Evolutionary conservation across 2,113 vertebrate species (phyloP).

Genomic region (Dicentrarchus labrax): DNA sequence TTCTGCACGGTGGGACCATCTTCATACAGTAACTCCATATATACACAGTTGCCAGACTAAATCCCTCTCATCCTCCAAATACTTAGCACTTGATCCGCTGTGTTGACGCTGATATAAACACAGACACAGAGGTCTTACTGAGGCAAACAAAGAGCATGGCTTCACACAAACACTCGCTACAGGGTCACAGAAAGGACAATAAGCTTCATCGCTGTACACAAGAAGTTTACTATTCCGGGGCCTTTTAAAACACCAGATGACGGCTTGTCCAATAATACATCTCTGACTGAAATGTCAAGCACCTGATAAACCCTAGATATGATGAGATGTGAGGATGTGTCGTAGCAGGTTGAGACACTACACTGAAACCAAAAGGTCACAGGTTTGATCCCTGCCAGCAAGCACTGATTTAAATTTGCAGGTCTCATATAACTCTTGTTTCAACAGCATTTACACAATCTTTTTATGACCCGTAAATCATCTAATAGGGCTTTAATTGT

Average conservation of each 20-base stretch:
- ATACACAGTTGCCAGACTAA: slow-evolving; percentile 8
- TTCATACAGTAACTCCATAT: slow-evolving; percentile 17
- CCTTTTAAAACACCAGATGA: not conserved
- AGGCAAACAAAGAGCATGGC: not conserved
- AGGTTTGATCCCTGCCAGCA: not conserved
- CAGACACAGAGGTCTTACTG: not conserved
- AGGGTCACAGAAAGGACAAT: slow-evolving; percentile 5
- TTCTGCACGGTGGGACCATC: not conserved
- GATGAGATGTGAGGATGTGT: not conserved
- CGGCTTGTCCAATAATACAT: not conserved
- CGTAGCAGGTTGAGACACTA: not conserved
- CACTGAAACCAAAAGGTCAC: not conserved
- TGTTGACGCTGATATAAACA: slow-evolving; percentile 1
- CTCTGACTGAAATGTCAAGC: slow-evolving; percentile 9
- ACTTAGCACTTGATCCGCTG: not conserved
- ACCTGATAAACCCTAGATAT: not conserved
- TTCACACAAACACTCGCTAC: not conserved
- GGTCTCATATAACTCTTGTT: no score
- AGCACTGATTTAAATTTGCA: not conserved
- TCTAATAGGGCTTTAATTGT: not conserved
- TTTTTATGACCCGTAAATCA: not conserved
- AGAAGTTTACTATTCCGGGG: not conserved
- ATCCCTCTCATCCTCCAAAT: slow-evolving; percentile 16
- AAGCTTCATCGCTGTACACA: not conserved
- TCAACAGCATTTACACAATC: no score